phyloP scores from a whole-genome alignment of 2,888 invertebrate species.

The Spodoptera exigua region DNA sequence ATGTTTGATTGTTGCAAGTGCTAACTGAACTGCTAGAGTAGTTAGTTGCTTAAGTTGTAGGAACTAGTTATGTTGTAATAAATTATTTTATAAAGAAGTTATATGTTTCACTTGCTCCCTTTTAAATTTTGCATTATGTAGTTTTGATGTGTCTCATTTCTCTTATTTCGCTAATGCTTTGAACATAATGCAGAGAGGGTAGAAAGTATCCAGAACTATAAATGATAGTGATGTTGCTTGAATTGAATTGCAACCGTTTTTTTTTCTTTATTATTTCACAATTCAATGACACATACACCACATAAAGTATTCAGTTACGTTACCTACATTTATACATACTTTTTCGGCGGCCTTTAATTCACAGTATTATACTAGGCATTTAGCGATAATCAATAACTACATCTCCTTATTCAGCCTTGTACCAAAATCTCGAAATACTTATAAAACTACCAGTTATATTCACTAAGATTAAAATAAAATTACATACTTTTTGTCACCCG shows the following conservation, averaged over 20 bases:
- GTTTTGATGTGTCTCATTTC: constrained; percentile 9
- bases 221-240: constrained; percentile 11
- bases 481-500: constrained; percentile 43
- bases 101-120: constrained; percentile 50
- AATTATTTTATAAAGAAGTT: constrained; percentile 69
- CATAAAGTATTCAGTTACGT: constrained; percentile 13
- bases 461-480: constrained; percentile 41
- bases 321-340: constrained; percentile 17
- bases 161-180: constrained; percentile 1
- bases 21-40: constrained; percentile 62
- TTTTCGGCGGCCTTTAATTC: constrained; percentile 40
- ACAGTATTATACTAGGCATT: constrained; percentile 30
- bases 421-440: constrained; percentile 59
- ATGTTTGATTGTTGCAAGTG: constrained; percentile 48
- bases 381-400: constrained; percentile 52
- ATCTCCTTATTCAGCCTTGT: constrained; percentile 63
- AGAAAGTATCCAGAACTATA: not conserved
- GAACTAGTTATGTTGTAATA: constrained; percentile 77
- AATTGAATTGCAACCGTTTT: constrained; percentile 13
- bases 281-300: constrained; percentile 8
- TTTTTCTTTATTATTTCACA: constrained; percentile 10
- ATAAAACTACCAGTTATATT: constrained; percentile 37
- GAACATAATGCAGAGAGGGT: too few relatives aligned
- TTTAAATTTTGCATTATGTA: constrained; percentile 18
- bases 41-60: constrained; percentile 63